Evolutionary conservation across 2,113 vertebrate genomes (phyloP).

Genomic region (Spea bombifrons): DNA sequence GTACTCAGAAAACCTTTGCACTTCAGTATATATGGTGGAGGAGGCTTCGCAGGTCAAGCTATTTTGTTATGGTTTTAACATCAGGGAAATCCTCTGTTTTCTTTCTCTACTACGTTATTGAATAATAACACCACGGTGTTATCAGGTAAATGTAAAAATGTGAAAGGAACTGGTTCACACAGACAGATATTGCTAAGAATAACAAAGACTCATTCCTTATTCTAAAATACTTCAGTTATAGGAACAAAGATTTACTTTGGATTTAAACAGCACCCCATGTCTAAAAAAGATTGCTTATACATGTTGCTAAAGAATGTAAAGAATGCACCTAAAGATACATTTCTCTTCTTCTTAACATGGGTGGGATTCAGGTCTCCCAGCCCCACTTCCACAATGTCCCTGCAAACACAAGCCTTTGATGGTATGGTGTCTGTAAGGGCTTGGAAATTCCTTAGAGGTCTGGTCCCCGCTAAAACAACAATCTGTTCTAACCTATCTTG

Average conservation of each 20-base stretch:
- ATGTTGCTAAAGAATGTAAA: slow-evolving; percentile 42
- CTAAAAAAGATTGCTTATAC: slow-evolving; percentile 44
- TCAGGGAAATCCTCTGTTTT: not conserved
- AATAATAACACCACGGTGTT: slow-evolving; percentile 22
- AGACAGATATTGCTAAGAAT: slow-evolving; percentile 37
- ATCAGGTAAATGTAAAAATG: slow-evolving; percentile 34
- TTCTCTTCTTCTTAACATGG: slow-evolving; percentile 32
- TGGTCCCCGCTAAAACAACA: slow-evolving; percentile 43
- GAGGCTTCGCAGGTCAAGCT: not conserved
- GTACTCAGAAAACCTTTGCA: no score
- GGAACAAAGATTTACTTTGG: slow-evolving; percentile 44
- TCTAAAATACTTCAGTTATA: slow-evolving; percentile 47
- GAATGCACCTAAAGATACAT: slow-evolving; percentile 43
- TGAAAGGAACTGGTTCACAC: slow-evolving; percentile 37
- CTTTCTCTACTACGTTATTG: not conserved
- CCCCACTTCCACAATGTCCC: slow-evolving; percentile 39
- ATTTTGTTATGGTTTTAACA: not conserved
- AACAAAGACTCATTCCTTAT: slow-evolving; percentile 47
- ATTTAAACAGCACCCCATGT: slow-evolving; percentile 39
- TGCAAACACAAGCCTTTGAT: slow-evolving; percentile 44
- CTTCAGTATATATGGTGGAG: not conserved
- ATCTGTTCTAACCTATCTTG: slow-evolving; percentile 45
- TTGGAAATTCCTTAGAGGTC: slow-evolving; percentile 43
- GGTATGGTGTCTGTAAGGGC: slow-evolving; percentile 42
- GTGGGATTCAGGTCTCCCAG: slow-evolving; percentile 17